phyloP scores from a whole-genome alignment of 1,140 invertebrate genomes.

The Eupristina koningsbergeri region DNA sequence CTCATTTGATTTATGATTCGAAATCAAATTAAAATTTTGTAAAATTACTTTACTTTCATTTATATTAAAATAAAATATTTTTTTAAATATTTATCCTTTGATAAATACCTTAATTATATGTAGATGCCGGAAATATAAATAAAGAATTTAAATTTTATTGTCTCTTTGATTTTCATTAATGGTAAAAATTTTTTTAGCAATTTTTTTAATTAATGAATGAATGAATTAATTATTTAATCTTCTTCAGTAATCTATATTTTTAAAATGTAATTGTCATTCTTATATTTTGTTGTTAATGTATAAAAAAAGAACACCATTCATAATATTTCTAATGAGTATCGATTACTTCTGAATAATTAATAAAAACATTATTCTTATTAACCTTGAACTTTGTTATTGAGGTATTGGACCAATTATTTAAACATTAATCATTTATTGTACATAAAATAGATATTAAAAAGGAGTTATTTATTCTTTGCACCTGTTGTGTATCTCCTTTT shows the following conservation, averaged over 20 bases:
- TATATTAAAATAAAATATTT: no score
- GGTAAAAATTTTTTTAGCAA: no score
- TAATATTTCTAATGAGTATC: conserved; percentile 29
- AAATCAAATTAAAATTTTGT: no score
- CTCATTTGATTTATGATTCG: no score
- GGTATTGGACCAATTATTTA: neutral
- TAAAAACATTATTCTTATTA: conserved; percentile 22
- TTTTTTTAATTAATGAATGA: no score
- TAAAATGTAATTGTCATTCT: neutral
- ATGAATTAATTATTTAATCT: neutral
- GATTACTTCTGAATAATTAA: conserved; percentile 40
- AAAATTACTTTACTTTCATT: no score
- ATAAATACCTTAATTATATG: no score
- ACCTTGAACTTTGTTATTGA: neutral
- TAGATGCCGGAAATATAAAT: no score
- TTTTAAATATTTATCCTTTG: no score
- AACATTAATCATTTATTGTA: neutral
- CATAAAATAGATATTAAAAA: neutral
- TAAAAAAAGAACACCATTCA: conserved; percentile 1
- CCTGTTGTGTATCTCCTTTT: neutral
- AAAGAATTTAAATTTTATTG: no score
- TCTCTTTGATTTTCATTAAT: no score
- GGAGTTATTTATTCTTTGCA: neutral
- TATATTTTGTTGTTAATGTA: neutral
- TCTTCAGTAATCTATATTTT: neutral